A percentile compares a stretch with the other conserved stretches of the same genome.
phyloP scores from a whole-genome alignment of 2,888 invertebrate species.

The Acheta domesticus region DNA sequence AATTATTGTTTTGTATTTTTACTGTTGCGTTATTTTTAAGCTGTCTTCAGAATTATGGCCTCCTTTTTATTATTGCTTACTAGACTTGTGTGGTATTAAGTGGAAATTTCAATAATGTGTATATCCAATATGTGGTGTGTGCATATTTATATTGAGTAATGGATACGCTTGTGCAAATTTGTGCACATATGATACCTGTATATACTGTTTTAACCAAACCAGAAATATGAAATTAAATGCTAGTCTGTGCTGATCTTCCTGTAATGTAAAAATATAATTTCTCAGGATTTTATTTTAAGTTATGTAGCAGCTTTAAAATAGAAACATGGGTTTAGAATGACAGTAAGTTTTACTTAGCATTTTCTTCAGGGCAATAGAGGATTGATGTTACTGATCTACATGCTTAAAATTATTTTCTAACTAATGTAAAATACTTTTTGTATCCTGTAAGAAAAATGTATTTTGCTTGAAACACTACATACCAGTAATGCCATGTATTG shows the following conservation, averaged over 20 bases:
- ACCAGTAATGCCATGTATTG: background rate
- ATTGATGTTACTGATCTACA: background rate
- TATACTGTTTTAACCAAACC: slow-evolving; percentile 2
- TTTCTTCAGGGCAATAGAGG: too few relatives aligned
- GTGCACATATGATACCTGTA: background rate
- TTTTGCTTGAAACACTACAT: background rate
- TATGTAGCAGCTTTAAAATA: background rate
- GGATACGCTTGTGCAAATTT: slow-evolving; percentile 10
- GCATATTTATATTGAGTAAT: background rate
- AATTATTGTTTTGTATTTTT: background rate
- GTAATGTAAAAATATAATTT: background rate
- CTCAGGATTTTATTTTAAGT: background rate
- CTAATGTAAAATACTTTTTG: background rate
- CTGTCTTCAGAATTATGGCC: too few relatives aligned
- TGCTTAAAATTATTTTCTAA: background rate
- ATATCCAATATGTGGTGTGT: background rate
- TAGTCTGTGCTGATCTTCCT: background rate
- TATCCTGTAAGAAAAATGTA: slow-evolving; percentile 2
- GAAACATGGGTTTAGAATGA: background rate
- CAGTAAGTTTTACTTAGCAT: background rate
- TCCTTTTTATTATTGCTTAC: background rate
- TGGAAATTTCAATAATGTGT: background rate
- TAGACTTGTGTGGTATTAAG: background rate
- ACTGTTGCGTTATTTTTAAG: background rate
- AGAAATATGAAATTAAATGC: background rate